A percentile compares a stretch with the other conserved stretches of the same genome.
Conservation (phyloP, 2,113 vertebrate genomes). For the Lamprotornis superbus region DNA sequence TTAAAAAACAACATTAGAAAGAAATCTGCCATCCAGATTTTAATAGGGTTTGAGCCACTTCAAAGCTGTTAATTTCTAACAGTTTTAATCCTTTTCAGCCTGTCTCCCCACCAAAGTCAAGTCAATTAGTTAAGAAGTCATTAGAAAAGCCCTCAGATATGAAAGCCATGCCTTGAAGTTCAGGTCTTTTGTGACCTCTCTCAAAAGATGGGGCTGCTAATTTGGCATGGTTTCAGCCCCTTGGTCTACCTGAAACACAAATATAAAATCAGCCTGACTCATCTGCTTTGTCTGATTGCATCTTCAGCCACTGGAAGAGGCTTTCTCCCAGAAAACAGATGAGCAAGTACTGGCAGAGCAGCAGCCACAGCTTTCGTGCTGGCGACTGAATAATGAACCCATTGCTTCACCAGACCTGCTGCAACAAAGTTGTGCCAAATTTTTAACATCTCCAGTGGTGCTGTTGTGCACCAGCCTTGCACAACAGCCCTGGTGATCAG, state of each 20-base stretch:
- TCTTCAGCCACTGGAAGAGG: not conserved
- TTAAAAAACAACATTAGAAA: conserved; percentile 62
- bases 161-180: conserved; percentile 47
- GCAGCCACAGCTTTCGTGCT: not conserved
- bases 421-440: not conserved
- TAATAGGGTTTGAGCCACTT: conserved; percentile 70
- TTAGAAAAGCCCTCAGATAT: conserved; percentile 60
- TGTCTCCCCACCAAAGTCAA: conserved; percentile 53
- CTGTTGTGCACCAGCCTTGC: not conserved
- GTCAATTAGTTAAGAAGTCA: conserved; percentile 72
- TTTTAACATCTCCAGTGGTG: not conserved
- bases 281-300: not conserved
- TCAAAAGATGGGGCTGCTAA: not conserved
- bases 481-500: not conserved
- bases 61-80: conserved; percentile 61
- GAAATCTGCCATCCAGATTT: conserved; percentile 54
- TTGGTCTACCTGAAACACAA: not conserved
- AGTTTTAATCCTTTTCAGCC: conserved; percentile 71
- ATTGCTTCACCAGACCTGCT: not conserved
- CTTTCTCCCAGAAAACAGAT: not conserved
- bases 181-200: not conserved
- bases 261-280: not conserved
- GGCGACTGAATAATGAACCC: not conserved
- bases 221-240: not conserved
- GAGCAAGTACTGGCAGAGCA: not conserved